Evolutionary conservation across 2,888 invertebrate species (phyloP).

Genomic region (Erynnis tages): DNA sequence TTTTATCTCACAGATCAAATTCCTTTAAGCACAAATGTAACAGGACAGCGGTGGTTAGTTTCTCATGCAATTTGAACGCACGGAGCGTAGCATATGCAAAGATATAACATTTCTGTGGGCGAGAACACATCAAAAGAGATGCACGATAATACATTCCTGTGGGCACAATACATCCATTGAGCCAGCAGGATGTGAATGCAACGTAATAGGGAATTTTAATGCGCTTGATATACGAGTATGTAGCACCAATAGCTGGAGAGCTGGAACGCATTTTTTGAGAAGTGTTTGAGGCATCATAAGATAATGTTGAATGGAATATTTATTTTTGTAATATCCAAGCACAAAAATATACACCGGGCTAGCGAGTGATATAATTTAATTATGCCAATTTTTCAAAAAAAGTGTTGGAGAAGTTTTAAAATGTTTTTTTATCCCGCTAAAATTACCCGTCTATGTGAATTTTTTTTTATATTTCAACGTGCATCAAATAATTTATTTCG

Average conservation of each 20-base stretch:
- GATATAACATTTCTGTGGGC: slow-evolving; percentile 26
- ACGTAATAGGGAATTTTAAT: slow-evolving; percentile 48
- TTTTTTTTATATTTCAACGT: no score
- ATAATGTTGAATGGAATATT: no score
- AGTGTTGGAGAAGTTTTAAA: no score
- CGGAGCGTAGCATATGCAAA: slow-evolving; percentile 12
- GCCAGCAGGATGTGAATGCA: slow-evolving; percentile 39
- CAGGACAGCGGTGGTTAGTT: slow-evolving; percentile 8
- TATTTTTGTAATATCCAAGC: no score
- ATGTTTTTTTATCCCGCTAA: no score
- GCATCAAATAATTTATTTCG: no score
- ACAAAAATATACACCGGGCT: no score
- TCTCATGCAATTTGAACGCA: slow-evolving; percentile 25
- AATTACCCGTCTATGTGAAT: no score
- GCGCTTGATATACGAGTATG: slow-evolving; percentile 22
- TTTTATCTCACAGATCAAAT: slow-evolving; percentile 4
- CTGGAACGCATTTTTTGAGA: no score
- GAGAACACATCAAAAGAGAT: slow-evolving; percentile 40
- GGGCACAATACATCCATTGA: slow-evolving; percentile 59
- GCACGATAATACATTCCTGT: slow-evolving; percentile 52
- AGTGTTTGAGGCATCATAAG: no score
- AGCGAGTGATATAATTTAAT: no score
- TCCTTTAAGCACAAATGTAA: slow-evolving; percentile 5
- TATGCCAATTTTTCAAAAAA: no score
- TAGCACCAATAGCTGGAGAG: slow-evolving; percentile 11